Percentiles rank a stretch among this genome's conserved stretches.
phyloP scores from a whole-genome alignment of 2,888 invertebrate species.

The Conistra vaccinii region DNA sequence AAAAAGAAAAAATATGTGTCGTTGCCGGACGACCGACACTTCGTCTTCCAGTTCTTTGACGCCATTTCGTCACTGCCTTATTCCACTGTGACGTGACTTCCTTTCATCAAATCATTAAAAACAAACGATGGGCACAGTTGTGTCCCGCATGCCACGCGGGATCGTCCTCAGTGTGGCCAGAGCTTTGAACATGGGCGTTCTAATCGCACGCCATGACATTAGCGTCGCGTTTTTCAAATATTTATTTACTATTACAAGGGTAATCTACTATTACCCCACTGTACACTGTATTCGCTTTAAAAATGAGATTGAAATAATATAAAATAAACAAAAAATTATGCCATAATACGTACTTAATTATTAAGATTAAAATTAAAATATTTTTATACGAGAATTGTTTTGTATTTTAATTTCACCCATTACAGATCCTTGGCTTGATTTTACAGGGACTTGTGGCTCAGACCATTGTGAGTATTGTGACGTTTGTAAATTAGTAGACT shows the following conservation, averaged over 20 bases:
- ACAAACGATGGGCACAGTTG: background rate
- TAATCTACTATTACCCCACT: background rate
- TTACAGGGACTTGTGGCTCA: no score
- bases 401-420: background rate
- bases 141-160: background rate
- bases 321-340: background rate
- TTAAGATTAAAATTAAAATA: slow-evolving; percentile 6
- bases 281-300: background rate
- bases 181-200: background rate
- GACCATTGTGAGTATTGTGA: no score
- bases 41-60: no score
- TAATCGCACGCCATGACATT: background rate
- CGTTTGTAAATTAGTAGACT: no score
- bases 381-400: background rate
- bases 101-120: no score
- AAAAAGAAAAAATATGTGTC: no score
- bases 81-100: no score
- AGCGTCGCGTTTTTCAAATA: background rate
- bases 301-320: background rate
- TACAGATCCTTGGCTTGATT: background rate
- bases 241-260: background rate
- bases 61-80: no score
- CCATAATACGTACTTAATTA: background rate
- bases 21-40: no score
- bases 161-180: background rate